Evolutionary conservation across 2,797 vertebrate genomes (phyloP).

Genomic region (Balearica regulorum): DNA sequence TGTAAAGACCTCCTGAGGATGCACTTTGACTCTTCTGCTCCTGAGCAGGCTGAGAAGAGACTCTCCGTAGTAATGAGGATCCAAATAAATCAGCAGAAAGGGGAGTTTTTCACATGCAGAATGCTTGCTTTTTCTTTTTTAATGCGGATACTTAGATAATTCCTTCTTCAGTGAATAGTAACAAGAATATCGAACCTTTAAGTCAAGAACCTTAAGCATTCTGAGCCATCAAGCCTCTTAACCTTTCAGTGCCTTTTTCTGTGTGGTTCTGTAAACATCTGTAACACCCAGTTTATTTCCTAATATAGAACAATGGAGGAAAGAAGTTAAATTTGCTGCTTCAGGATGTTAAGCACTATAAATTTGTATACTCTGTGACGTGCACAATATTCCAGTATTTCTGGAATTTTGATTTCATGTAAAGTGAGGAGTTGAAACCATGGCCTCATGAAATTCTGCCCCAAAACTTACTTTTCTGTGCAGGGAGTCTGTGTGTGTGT

Average conservation of each 20-base stretch:
- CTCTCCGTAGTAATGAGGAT: neutral
- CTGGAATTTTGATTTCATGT: neutral
- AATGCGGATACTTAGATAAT: neutral
- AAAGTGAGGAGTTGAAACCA: neutral
- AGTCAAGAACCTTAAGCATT: neutral
- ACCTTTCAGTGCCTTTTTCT: neutral
- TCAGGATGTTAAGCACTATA: neutral
- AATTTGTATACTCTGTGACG: neutral
- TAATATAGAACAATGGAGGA: neutral
- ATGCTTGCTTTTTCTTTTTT: neutral
- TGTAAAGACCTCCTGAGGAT: neutral
- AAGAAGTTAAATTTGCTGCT: neutral
- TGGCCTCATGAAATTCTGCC: neutral
- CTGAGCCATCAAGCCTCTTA: neutral
- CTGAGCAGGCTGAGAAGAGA: neutral
- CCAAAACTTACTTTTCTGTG: neutral
- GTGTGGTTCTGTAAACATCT: neutral
- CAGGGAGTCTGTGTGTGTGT: neutral
- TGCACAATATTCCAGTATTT: neutral
- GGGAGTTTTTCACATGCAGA: neutral
- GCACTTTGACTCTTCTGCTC: neutral
- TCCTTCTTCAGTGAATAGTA: neutral
- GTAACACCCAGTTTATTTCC: neutral
- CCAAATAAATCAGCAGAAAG: neutral
- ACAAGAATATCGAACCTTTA: neutral